Evolutionary conservation across 2,113 vertebrate genomes (phyloP), one percentile per base, ranked within the genome.

Genomic region (Cololabis saira): DNA sequence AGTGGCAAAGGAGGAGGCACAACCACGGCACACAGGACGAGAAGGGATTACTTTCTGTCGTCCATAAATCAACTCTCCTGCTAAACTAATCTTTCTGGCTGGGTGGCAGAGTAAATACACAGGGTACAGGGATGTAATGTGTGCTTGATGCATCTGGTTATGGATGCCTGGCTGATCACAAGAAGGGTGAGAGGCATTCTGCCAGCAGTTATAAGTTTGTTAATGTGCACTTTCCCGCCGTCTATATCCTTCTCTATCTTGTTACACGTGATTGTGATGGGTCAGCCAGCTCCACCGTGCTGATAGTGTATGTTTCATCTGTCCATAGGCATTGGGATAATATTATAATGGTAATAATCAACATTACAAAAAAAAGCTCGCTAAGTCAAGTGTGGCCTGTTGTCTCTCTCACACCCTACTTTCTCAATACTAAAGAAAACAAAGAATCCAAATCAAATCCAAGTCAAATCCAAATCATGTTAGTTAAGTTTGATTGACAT

Each of bases 1-100:
- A 92, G 87, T 83, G 83, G 90, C 85, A 75, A 78, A 84, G 94
- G 89, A 90, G 93, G 89, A 93, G 94, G 93, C 91, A 90, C 82
- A 88, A 86, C 91, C 90, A 89, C 92, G 81, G 91, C 83, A 2
- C 54, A 10, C 83, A 66, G 83, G 81, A 94, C 92, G 87, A 90
- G 92, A 94, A 97, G 93, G 94, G 91, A 96, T 94, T 92, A 94
- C 93, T 94, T 94, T 93, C 93, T 87, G 92, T 93, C 91, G 63
- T 94, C 93, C 95, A 95, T 96, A 97, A 98, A 97, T 98, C 96
- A 96, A 90, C 93, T 93, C 92, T 91, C 66, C 89, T 91, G 93
- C 84, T 92, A 90, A 89, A 93, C 92, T 95, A 95, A 96, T 95
- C 94, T 93, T 93, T 94, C 94, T 93, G 92, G 90, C 93, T 93